Conservation (phyloP, 2,797 vertebrate species). For the Telmatherina bonti region DNA sequence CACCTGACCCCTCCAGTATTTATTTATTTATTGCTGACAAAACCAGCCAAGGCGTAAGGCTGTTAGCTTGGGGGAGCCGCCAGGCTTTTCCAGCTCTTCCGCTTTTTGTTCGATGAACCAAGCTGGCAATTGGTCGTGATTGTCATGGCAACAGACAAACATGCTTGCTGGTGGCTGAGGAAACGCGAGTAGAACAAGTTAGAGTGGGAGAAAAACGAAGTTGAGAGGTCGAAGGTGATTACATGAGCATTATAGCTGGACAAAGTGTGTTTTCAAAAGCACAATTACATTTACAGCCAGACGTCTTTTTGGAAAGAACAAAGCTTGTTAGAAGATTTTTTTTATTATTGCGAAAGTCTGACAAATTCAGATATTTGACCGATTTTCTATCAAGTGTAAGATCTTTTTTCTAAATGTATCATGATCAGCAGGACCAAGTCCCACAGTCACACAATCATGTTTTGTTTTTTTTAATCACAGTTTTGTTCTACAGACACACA, state of each 20-base stretch:
- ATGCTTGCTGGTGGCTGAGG: not conserved
- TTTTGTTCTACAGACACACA: conserved; percentile 10
- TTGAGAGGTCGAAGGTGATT: conserved; percentile 31
- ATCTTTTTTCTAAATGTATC: conserved; percentile 57
- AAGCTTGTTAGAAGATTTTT: conserved; percentile 43
- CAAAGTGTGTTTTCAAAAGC: conserved; percentile 64
- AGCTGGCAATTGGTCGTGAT: conserved; percentile 7
- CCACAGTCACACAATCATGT: conserved; percentile 15
- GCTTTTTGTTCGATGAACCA: conserved; percentile 28
- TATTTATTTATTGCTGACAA: conserved; percentile 89
- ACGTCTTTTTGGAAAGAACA: conserved; percentile 59
- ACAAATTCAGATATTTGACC: conserved; percentile 60
- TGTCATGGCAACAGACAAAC: conserved; percentile 11
- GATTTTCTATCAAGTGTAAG: conserved; percentile 60
- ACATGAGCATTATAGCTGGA: conserved; percentile 54
- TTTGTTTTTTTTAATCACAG: conserved; percentile 22
- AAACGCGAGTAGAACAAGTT: conserved; percentile 9
- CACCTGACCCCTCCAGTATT: conserved; percentile 84
- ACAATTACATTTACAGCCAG: conserved; percentile 57
- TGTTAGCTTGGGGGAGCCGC: conserved; percentile 58
- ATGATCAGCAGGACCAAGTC: conserved; percentile 15
- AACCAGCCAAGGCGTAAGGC: conserved; percentile 72
- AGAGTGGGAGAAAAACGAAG: conserved; percentile 3
- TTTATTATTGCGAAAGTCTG: conserved; percentile 47
- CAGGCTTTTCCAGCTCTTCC: conserved; percentile 45